A percentile compares a stretch with the other conserved stretches of the same genome.
phyloP scores from a whole-genome alignment of 2,113 vertebrate genomes.

The Orycteropus afer region DNA sequence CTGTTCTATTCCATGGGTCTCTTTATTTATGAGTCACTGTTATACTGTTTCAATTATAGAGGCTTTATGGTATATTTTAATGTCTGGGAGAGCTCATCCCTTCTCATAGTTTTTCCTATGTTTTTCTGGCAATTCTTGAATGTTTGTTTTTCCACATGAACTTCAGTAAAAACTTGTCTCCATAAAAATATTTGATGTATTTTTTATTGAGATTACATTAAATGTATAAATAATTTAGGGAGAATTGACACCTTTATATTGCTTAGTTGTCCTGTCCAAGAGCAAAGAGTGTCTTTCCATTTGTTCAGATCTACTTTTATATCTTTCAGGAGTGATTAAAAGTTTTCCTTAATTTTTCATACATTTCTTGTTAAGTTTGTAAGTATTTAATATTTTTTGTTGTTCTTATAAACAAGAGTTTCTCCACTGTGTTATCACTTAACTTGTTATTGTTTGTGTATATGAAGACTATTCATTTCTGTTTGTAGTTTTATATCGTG shows the following conservation, averaged over 20 bases:
- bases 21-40: neutral
- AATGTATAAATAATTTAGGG: neutral
- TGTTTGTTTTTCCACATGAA: neutral
- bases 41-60: neutral
- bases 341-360: neutral
- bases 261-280: neutral
- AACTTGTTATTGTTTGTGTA: neutral
- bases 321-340: neutral
- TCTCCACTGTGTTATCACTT: neutral
- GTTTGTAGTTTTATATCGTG: neutral
- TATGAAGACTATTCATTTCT: neutral
- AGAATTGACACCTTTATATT: neutral
- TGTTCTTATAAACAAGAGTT: neutral
- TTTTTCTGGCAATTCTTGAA: neutral
- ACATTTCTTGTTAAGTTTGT: neutral
- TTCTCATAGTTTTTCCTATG: neutral
- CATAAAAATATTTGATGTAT: neutral
- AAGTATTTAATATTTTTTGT: neutral
- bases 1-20: neutral
- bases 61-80: neutral
- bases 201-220: neutral
- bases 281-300: neutral
- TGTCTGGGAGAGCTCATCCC: neutral
- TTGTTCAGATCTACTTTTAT: neutral
- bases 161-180: neutral